Evolutionary conservation across 2,797 vertebrate species (phyloP).

Genomic region (Muraenolepis orangiensis): DNA sequence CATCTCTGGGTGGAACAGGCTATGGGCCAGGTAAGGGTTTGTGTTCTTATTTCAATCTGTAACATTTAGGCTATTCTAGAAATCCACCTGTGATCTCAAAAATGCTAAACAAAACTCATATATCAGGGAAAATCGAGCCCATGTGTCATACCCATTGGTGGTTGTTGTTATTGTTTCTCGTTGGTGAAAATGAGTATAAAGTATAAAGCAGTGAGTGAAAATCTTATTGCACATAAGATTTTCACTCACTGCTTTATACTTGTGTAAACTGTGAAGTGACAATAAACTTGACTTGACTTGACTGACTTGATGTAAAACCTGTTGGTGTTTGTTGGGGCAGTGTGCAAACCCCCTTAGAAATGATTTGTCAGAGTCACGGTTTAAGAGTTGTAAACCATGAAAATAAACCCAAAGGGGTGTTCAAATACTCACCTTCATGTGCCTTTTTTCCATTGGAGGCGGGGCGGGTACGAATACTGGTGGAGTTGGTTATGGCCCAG

Average conservation of each 20-base stretch:
- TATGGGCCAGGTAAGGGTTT: conserved; percentile 7
- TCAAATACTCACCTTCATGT: background rate
- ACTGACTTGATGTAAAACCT: no score
- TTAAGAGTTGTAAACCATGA: no score
- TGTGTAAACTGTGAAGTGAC: no score
- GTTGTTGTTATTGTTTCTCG: background rate
- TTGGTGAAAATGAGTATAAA: background rate
- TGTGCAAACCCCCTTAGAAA: no score
- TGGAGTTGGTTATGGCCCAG: conserved; percentile 33
- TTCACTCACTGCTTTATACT: no score
- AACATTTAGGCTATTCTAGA: background rate
- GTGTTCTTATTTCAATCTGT: background rate
- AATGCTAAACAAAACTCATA: background rate
- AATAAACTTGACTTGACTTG: no score
- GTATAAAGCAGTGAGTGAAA: no score
- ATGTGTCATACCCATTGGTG: background rate
- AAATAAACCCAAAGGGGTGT: background rate
- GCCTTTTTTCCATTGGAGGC: conserved; percentile 4
- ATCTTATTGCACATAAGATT: no score
- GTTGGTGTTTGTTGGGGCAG: no score
- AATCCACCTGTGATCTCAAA: background rate
- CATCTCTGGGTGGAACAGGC: conserved; percentile 1
- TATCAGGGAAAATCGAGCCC: background rate
- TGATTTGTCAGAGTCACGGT: no score
- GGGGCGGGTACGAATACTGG: conserved; percentile 33